Evolutionary conservation across 1,140 invertebrate species (phyloP).

Genomic region (Sminthurides bifidus): DNA sequence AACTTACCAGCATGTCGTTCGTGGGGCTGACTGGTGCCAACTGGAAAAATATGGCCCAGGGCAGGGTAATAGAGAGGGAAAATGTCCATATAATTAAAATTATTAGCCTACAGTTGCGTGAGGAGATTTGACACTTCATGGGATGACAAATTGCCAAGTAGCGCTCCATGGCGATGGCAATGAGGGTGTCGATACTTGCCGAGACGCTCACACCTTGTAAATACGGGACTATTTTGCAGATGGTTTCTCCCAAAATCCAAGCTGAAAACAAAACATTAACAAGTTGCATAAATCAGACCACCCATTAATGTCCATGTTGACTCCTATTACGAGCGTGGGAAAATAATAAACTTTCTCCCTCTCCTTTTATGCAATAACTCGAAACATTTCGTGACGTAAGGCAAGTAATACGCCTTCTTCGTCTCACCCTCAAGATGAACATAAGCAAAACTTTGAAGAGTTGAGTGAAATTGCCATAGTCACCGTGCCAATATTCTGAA

Average conservation of each 20-base stretch:
- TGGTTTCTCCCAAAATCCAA: conserved; percentile 43
- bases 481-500: no score
- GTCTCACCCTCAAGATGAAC: background rate
- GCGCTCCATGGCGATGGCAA: conserved; percentile 46
- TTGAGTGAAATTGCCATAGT: background rate
- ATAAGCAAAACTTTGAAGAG: background rate
- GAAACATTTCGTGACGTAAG: background rate
- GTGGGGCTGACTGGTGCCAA: conserved; percentile 26
- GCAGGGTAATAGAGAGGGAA: conserved; percentile 39
- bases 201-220: conserved; percentile 47
- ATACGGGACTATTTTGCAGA: conserved; percentile 45
- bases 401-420: background rate
- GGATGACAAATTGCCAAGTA: conserved; percentile 45
- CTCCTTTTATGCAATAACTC: background rate
- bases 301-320: background rate
- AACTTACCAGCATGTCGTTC: conserved; percentile 24
- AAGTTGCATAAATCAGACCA: no score
- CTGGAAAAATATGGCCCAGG: conserved; percentile 43
- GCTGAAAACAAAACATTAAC: conserved; percentile 34
- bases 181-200: conserved; percentile 45
- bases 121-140: conserved; percentile 40
- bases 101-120: conserved; percentile 36
- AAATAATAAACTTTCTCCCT: background rate
- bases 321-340: no score
- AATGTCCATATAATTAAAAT: conserved; percentile 42